Base-by-base conservation (phyloP, 2,888 invertebrate genomes). In the Escarpia spicata region DNA sequence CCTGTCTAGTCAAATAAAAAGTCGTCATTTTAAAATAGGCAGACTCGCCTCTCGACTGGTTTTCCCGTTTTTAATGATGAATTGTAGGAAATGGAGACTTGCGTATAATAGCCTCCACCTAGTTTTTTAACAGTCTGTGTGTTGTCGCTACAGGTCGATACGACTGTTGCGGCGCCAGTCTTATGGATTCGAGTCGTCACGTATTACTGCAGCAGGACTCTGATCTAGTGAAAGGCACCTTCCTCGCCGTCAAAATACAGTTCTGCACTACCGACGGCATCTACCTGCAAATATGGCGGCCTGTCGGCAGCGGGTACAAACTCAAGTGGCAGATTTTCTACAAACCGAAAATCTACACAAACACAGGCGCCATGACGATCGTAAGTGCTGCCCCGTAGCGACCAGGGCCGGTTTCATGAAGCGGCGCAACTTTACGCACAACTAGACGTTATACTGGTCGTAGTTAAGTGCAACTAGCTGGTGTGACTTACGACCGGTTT, bases 151-250 rank as follows among this genome's bases (percentile, higher is more conserved):
- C 37, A 91, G 91, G 91, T 91, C 2, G 43, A 6, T 92, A 90
- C 43, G 93, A 93, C 26, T 93, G 93, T 31, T 93, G 93, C 44
- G 91, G 93, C 45, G 43, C 90, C 15, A 90, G 43, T 44, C 10
- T 93, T 43, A 93, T 93, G 93, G 93, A 93, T 92, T 92, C 92
- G 90, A 92, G 92, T 19, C 92, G 93, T 19, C 60, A 58, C 3
- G 93, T 93, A 26, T 89, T 92, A 43, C 91, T 93, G 37, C 92
- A 93, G 45, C 90, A 92, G 43, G 60, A 52, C 19, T 52, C 91
- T 37, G 92, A n/a, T 8, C 90, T 93, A 43, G 19, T n/a, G 0
- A 2, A 90, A 37, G 92, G 92, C 37, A 31, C 89, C 2, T 93
- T 90, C 58, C 58, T 75, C 90, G 92, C 93, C 43, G 44, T 93